Evolutionary conservation across 53 echinoderm and acorn worm genomes (phyloP).

Genomic region (Apostichopus leukothele): DNA sequence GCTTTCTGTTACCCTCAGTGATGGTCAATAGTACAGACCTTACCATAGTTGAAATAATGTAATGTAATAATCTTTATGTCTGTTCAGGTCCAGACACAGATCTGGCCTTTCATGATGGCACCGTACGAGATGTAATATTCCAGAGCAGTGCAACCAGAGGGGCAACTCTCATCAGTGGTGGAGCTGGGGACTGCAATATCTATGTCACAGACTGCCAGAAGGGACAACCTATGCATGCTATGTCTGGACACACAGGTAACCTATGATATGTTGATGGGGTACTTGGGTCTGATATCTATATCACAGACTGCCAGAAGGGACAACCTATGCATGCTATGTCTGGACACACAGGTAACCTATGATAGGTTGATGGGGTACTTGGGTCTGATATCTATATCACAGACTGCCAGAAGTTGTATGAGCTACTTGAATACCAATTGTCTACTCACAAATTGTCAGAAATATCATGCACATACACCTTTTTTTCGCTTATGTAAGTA

Average conservation of each 20-base stretch:
- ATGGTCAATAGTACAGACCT: too few species aligned
- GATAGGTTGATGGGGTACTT: background rate
- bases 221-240: slow-evolving; percentile 76
- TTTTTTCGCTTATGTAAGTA: too few species aligned
- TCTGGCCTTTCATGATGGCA: slow-evolving; percentile 90
- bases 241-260: slow-evolving; percentile 86
- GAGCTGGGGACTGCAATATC: slow-evolving; percentile 96
- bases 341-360: slow-evolving; percentile 75
- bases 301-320: slow-evolving; percentile 57
- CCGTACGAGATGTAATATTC: slow-evolving; percentile 91
- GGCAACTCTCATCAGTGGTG: slow-evolving; percentile 84
- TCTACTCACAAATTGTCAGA: too few species aligned
- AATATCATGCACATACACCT: too few species aligned
- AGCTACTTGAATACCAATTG: too few species aligned
- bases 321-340: slow-evolving; percentile 82
- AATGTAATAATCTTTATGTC: background rate
- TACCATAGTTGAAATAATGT: too few species aligned
- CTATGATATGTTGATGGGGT: background rate
- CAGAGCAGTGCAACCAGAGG: slow-evolving; percentile 73
- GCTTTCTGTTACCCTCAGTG: too few species aligned
- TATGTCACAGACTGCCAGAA: slow-evolving; percentile 85
- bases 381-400: background rate
- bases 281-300: background rate
- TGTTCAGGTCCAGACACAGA: slow-evolving; percentile 84
- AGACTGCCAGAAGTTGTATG: too few species aligned